These are phyloP conservation scores for Pipra filicauda DNA, from an alignment of 2,113 vertebrate species.

Conservation along the genomic window DNA sequence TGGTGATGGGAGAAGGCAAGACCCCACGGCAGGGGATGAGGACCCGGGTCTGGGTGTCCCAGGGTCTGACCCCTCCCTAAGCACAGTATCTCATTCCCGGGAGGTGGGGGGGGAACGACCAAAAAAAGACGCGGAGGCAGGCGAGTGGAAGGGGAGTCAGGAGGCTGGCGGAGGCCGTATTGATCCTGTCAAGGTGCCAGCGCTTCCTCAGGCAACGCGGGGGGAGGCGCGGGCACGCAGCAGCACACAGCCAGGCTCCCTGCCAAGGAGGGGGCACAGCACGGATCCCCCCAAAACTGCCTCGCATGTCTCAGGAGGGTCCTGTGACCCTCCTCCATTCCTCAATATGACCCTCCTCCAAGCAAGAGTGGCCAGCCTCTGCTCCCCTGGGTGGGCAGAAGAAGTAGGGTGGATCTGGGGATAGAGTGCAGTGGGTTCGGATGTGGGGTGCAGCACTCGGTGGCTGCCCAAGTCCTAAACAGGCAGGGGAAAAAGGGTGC, in stretches of 20 bases:
- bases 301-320: accelerated
- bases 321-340: not conserved
- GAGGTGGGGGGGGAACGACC: not conserved
- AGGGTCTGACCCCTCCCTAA: not conserved
- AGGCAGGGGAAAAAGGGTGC: not conserved
- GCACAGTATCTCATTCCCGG: not conserved
- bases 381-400: accelerated
- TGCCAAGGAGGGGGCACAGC: not conserved
- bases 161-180: constrained; percentile 6
- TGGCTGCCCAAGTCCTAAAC: not conserved
- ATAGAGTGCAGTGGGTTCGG: not conserved
- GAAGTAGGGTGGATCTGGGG: not conserved
- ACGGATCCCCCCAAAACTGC: not conserved
- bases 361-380: not conserved
- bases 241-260: not conserved
- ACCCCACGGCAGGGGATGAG: not conserved
- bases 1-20: not conserved
- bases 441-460: not conserved
- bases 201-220: not conserved
- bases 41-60: accelerated
- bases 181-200: constrained; percentile 55
- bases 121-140: not conserved
- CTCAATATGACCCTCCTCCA: not conserved
- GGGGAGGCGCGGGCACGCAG: accelerated
- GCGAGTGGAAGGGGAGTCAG: not conserved